Base-by-base conservation (phyloP, 2,797 vertebrate genomes). In the Scleropages formosus region DNA sequence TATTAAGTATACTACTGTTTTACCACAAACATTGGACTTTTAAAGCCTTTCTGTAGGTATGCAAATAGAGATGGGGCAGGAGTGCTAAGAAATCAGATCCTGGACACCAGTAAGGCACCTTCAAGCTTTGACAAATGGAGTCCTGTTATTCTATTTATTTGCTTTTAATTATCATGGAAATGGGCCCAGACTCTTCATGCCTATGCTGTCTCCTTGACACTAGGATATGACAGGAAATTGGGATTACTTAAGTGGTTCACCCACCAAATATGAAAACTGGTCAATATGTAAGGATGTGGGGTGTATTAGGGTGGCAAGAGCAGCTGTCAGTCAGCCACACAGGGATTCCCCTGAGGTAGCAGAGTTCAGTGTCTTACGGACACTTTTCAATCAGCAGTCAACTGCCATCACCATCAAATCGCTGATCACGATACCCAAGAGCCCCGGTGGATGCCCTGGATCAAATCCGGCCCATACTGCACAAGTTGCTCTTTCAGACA, bases 1-100 rank as follows among this genome's bases (percentile, higher is more conserved):
- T 93, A 92, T 93, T 93, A 92, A 93, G 90, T 89, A 92, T 89
- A 87, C 87, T 85, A 91, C 91, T 89, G 91, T 91, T 89, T 88
- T 89, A 89, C 87, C 82, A 91, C 90, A 91, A 90, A 89, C 90
- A 89, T 92, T 79, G 87, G 89, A 87, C 87, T 87, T 89, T 91
- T 89, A 88, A 92, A 90, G 91, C 92, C 91, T 91, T 70, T 92
- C 92, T 89, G 92, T 92, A 92, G 89, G 87, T 90, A 93, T 92
- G 91, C 91, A 93, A 93, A 93, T 93, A 88, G 89, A 87, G 82
- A 81, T 84, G 8, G 82, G 83, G 79, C 85, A 85, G 90, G 88
- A 86, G 88, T 84, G 88, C 86, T 88, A 86, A 89, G 88, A 90
- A 92, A 92, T 91, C 86, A 92, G 86, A 88, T 88, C 85, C 46